Conservation (phyloP, 2,888 invertebrate species). For the Hydriomena furcata region DNA sequence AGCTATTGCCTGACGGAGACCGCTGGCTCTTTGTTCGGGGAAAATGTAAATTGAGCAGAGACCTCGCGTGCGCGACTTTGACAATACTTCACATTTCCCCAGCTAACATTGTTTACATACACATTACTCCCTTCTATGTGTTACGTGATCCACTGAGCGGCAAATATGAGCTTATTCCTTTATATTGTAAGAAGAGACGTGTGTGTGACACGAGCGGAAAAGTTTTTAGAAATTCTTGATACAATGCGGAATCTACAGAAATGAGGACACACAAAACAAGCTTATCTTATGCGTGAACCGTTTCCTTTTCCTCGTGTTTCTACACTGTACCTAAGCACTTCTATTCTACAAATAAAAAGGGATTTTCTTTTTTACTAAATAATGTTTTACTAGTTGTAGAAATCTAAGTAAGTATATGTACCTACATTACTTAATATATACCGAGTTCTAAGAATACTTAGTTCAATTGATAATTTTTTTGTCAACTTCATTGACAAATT, state of each 20-base stretch:
- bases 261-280: conserved; percentile 9
- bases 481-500: no score
- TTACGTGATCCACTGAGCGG: conserved; percentile 35
- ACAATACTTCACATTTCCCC: conserved; percentile 36
- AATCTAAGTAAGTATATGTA: no score
- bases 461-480: no score
- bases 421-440: no score
- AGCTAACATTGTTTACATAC: conserved; percentile 37
- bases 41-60: conserved; percentile 58
- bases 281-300: conserved; percentile 8
- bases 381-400: no score
- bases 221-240: conserved; percentile 17
- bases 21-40: conserved; percentile 47
- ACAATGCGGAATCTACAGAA: conserved; percentile 11
- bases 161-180: conserved; percentile 33
- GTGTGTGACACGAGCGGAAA: conserved; percentile 13
- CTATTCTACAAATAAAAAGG: not conserved
- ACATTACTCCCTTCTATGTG: conserved; percentile 36
- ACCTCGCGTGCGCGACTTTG: conserved; percentile 33
- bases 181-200: conserved; percentile 22
- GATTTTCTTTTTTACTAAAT: conserved; percentile 3
- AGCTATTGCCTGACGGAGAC: conserved; percentile 50
- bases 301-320: conserved; percentile 3
- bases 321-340: not conserved
- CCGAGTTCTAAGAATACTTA: no score